Evolutionary conservation across 2,113 vertebrate species (phyloP).

Genomic region (Pachyramphus minor): DNA sequence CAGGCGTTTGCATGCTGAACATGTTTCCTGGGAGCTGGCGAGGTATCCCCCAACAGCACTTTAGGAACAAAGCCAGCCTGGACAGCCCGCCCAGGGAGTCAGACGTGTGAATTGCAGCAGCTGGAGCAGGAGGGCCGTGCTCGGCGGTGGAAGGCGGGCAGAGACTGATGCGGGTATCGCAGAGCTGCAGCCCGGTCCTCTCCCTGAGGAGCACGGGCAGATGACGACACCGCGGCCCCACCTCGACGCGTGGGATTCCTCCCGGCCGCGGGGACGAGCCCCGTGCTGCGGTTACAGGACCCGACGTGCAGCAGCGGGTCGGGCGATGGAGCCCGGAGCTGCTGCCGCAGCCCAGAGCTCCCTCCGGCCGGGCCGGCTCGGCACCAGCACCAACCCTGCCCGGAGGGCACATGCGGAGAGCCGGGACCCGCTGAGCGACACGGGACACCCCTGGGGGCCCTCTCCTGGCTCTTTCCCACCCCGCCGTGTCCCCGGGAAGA

Average conservation of each 20-base stretch:
- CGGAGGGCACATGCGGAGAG: accelerated
- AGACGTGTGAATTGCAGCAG: accelerated
- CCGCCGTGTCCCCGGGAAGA: neutral
- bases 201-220: too few species aligned
- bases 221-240: neutral
- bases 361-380: accelerated
- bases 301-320: accelerated
- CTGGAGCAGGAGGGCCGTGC: neutral
- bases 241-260: accelerated
- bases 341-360: accelerated
- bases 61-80: neutral
- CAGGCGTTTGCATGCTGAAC: accelerated
- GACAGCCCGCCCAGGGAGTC: neutral
- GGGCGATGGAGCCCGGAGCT: accelerated
- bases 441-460: accelerated
- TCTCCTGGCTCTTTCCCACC: accelerated
- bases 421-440: accelerated
- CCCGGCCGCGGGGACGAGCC: accelerated
- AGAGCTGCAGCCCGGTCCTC: neutral
- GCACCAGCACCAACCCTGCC: accelerated
- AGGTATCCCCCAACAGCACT: accelerated
- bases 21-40: neutral
- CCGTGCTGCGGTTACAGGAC: accelerated
- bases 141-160: neutral
- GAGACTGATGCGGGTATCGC: accelerated